Evolutionary conservation across 2,113 vertebrate genomes (phyloP), one percentile per base, ranked within the genome.

Genomic region (Pipa parva): DNA sequence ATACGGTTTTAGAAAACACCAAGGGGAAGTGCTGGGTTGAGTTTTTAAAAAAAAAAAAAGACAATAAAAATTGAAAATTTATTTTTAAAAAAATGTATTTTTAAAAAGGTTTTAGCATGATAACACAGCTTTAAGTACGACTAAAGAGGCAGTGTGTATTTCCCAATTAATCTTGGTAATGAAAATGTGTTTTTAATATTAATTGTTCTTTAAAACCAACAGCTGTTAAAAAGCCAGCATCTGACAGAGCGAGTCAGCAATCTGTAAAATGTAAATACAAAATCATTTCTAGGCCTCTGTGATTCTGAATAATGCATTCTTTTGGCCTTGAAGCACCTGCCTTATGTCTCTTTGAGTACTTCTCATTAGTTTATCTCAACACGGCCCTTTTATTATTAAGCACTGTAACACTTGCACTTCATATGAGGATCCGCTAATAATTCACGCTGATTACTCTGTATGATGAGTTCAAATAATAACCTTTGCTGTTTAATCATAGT

Each of bases 301-400:
- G 2, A 13, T 42, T 42, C 39, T 42, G 39, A 15, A 42, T 42
- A 49, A 49, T 22, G 46, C 46, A 49, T 24, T 49, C 18, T 7
- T 22, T 49, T 49, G 46, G 18, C 46, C 21, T 49, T 21, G 21
- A 24, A 49, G 27, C 26, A 17, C 9, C 17, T 55, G 52, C 27
- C 31, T 28, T 55, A 17, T 55, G 27, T 27, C 17, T 31, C 26
- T 17, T 17, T 55, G 17, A 28, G 25, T 55, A 4, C 26, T 17
- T 55, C 52, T 52, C 50, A 52, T 52, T 52, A 55, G 26, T 55
- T 49, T 49, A 28, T 29, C n/a, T 17, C 13, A 28, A 18, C 52
- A 55, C 9, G 25, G 27, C 26, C 25, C 15, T 26, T 55, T 49
- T 49, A 49, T 24, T 55, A 55, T 55, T 29, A 55, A 55, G 29